Percentiles rank a stretch among this genome's conserved stretches.
These are phyloP conservation scores for Coelopa pilipes DNA, from an alignment of 2,888 invertebrate genomes.

Conservation along the genomic window DNA sequence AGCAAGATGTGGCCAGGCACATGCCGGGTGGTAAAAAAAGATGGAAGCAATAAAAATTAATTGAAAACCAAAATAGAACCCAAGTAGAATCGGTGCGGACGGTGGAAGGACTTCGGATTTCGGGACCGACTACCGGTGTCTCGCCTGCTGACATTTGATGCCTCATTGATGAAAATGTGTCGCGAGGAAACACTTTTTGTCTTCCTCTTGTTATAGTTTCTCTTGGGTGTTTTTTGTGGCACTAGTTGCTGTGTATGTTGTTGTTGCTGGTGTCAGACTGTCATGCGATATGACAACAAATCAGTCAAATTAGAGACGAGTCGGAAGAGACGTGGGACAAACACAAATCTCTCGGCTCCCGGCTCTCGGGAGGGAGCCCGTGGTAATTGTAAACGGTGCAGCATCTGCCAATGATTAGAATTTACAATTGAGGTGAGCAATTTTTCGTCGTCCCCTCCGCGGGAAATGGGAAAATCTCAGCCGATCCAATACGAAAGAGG, in stretches of 20 bases:
- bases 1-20: not conserved
- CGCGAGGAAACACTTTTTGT: constrained; percentile 9
- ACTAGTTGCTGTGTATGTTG: too few relatives aligned
- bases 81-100: not conserved
- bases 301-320: constrained; percentile 34
- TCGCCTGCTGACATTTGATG: constrained; percentile 30
- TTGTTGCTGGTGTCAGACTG: not conserved
- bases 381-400: constrained; percentile 18
- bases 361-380: not conserved
- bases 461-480: not conserved
- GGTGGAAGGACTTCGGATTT: not conserved
- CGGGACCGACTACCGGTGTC: not conserved
- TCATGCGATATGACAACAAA: constrained; percentile 36
- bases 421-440: constrained; percentile 8
- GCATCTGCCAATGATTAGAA: constrained; percentile 36
- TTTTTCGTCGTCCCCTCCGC: not conserved
- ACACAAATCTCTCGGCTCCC: not conserved
- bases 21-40: not conserved
- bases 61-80: constrained; percentile 30
- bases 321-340: not conserved
- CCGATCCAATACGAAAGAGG: not conserved
- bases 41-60: constrained; percentile 33
- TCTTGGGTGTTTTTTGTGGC: constrained; percentile 10
- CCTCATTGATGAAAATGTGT: constrained; percentile 36
- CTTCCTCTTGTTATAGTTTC: not conserved